phyloP scores from a whole-genome alignment of 2,113 vertebrate genomes.

The Takifugu bimaculatus region DNA sequence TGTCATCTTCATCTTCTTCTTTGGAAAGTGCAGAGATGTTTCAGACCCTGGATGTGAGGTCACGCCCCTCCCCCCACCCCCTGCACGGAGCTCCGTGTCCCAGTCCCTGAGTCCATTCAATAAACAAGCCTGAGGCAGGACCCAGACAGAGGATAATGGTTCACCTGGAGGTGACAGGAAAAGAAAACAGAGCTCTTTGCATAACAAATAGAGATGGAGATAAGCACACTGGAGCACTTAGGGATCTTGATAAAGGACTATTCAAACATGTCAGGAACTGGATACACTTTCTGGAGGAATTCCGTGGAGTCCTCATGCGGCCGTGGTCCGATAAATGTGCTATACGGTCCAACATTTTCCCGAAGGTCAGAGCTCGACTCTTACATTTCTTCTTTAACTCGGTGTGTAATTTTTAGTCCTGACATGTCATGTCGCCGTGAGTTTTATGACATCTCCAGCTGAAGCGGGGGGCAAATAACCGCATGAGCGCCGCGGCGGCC shows the following conservation, averaged over 20 bases:
- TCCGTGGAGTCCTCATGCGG: conserved; percentile 5
- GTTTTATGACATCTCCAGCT: conserved; percentile 11
- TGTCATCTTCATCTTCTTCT: conserved; percentile 22
- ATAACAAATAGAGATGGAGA: conserved; percentile 64
- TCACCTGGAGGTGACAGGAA: conserved; percentile 72
- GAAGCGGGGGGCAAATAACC: conserved; percentile 8
- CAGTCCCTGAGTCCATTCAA: conserved; percentile 55
- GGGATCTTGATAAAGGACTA: conserved; percentile 63
- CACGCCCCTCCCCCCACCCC: conserved; percentile 20
- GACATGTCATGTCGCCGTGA: neutral
- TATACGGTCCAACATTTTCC: conserved; percentile 11
- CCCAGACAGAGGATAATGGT: conserved; percentile 66
- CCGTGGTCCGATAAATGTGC: conserved; percentile 9
- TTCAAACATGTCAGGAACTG: conserved; percentile 52
- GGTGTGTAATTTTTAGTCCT: conserved; percentile 23
- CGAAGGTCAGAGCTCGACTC: conserved; percentile 9
- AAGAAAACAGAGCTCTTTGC: conserved; percentile 70
- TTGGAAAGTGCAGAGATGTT: neutral
- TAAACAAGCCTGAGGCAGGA: conserved; percentile 62
- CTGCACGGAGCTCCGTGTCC: conserved; percentile 13
- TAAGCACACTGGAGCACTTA: conserved; percentile 60
- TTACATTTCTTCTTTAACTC: conserved; percentile 31
- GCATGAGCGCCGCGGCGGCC: conserved; percentile 6
- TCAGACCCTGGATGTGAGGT: conserved; percentile 35
- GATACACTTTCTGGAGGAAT: conserved; percentile 25